phyloP scores from a whole-genome alignment of 2,888 invertebrate species.

The Kryphioiulus occultus region DNA sequence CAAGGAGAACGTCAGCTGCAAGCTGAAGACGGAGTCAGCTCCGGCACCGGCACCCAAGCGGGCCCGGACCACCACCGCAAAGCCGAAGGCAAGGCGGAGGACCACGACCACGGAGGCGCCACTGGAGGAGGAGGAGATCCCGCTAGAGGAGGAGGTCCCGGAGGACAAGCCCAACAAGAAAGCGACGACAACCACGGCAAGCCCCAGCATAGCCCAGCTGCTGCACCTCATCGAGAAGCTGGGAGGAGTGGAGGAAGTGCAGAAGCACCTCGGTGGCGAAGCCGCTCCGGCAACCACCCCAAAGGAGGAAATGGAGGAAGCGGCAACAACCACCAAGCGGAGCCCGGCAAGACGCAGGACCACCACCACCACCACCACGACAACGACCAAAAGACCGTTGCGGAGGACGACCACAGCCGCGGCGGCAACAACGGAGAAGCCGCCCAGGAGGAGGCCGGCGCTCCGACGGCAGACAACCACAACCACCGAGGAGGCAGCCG shows the following conservation, averaged over 20 bases:
- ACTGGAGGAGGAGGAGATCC: constrained; percentile 57
- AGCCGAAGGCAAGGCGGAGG: constrained; percentile 34
- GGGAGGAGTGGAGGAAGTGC: constrained; percentile 59
- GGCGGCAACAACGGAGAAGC: constrained; percentile 68
- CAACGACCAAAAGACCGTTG: not conserved
- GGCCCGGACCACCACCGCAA: constrained; percentile 32
- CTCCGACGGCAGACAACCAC: constrained; percentile 18
- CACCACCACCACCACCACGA: not conserved
- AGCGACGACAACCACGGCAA: not conserved
- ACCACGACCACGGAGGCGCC: constrained; percentile 52
- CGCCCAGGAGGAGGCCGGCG: constrained; percentile 46
- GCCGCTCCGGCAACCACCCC: not conserved
- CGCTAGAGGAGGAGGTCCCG: constrained; percentile 53
- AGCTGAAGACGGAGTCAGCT: constrained; percentile 63
- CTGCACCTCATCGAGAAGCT: constrained; percentile 57
- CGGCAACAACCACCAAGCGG: constrained; percentile 27
- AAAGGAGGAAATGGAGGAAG: constrained; percentile 40
- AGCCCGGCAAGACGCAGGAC: constrained; percentile 14
- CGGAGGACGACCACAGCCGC: constrained; percentile 45
- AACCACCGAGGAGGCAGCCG: not conserved
- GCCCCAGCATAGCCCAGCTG: constrained; percentile 55
- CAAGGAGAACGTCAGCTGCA: constrained; percentile 76
- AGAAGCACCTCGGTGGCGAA: constrained; percentile 64
- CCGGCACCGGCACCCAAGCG: constrained; percentile 56
- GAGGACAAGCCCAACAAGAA: constrained; percentile 50